A percentile compares a stretch with the other conserved stretches of the same genome.
These are phyloP conservation scores for Allophyes oxyacanthae DNA, from an alignment of 2,888 invertebrate species.

Conservation along the genomic window DNA sequence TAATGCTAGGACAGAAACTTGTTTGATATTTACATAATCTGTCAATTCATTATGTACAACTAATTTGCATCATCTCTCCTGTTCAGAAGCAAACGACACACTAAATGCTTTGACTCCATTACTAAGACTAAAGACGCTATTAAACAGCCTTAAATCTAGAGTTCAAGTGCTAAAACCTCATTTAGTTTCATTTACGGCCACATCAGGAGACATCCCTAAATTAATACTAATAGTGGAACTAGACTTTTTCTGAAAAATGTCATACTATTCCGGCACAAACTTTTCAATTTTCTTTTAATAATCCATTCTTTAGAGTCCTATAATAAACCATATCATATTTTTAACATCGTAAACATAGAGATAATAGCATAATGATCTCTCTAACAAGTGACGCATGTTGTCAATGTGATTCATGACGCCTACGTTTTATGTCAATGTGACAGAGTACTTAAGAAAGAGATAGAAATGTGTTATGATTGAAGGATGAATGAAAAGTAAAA, in stretches of 20 bases:
- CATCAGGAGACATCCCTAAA: conserved; percentile 4
- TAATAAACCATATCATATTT: conserved; percentile 4
- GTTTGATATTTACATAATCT: background rate
- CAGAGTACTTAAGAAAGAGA: conserved; percentile 19
- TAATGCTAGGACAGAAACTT: no score
- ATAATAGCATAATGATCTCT: conserved; percentile 27
- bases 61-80: conserved; percentile 6
- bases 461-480: conserved; percentile 10
- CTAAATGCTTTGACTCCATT: no score
- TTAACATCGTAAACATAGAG: conserved; percentile 27
- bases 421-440: conserved; percentile 48
- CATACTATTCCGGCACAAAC: background rate
- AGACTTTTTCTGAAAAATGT: background rate
- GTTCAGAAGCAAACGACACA: background rate
- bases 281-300: no score
- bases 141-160: background rate
- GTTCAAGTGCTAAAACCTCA: conserved; percentile 1
- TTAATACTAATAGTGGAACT: conserved; percentile 20
- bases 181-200: conserved; percentile 16
- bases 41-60: background rate
- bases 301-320: background rate
- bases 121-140: background rate
- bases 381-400: conserved; percentile 44
- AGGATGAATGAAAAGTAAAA: conserved; percentile 25
- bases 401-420: conserved; percentile 55